Base-by-base conservation (phyloP, 2,888 invertebrate species). In the Parnassius apollo region DNA sequence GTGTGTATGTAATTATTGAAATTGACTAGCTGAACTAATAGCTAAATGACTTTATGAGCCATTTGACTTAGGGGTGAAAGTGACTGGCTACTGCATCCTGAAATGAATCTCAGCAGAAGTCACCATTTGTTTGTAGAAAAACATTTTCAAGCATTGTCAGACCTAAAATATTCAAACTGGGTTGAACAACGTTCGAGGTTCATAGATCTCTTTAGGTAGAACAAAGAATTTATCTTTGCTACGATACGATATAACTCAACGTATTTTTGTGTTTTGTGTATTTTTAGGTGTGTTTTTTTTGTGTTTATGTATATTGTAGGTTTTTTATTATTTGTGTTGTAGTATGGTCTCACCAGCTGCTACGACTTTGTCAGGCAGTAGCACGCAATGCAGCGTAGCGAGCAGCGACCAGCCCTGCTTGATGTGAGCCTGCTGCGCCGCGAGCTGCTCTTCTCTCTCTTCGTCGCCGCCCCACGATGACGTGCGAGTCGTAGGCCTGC, bases 321-420 rank as follows among this genome's bases (percentile, higher is more conserved):
- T 18, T 18, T 18, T 18, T 18, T 18, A 18, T 18, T 18, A 18
- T 18, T 18, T 18, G 51, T 54, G 18, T 9, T 22, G 35, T 9
- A 35, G 2, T 10, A 45, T 57, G 9, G 22, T 25, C 71, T 63
- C 58, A 91, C 91, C 91, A 9, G 86, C 86, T 0, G 94, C 93
- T 0, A 95, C 94, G 9, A 98, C 96, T 82, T 98, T 97, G 75
- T 99, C 99, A 0, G 99, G 99, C 65, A 99, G 90, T 55, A 99
- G 93, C 42, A 99, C 98, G 77, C 99, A 99, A 86, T 99, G 99
- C 56, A 99, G 93, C 0, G 99, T 98, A 0, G 99, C 98, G 61
- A 99, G 91, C 22, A 98, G 92, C 35, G 98, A 98, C 99, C 99
- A 99, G 68, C 98, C 98, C 82, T 98, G 98, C 85, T 98, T 98